Base-by-base conservation (phyloP, 1,140 invertebrate genomes). In the Acromyrmex heyeri region DNA sequence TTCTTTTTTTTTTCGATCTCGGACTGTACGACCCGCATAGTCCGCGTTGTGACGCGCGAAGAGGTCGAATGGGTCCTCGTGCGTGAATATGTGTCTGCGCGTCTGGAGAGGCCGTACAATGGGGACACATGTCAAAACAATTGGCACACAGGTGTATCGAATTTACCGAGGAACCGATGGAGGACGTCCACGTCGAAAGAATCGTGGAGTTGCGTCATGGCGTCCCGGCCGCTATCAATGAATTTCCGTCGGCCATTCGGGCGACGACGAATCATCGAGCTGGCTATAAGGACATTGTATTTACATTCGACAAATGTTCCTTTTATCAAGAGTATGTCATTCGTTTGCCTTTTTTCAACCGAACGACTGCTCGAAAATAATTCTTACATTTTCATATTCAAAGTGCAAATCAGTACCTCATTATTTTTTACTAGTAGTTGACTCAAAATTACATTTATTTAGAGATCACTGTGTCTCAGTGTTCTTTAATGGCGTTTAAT, bases 91-190 rank as follows among this genome's bases (percentile, higher is more conserved):
- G 90, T 89, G 85, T 88, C 88, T 88, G 87, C 87, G 73, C 44
- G 89, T 50, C 87, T 48, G 85, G 65, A 85, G 86, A 91, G 86
- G 77, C 59, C 65, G 55, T n/a, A 94, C 93, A 94, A 94, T 93
- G 85, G 91, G 89, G 91, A 93, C 94, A 94, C 93, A 94, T 94
- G 94, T 94, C 94, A 94, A 95, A 94, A 95, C 94, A 95, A 95
- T 94, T 90, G 91, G 88, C 87, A 91, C 91, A 94, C 94, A 95
- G 93, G 94, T 95, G 94, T 91, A 93, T 88, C 90, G 89, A 90
- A 93, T 91, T 78, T 91, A 93, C 85, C 82, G 89, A 90, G 62
- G 87, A 93, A 88, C 87, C 81, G 87, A 85, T 87, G 88, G 91
- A 83, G 62, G 57, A 86, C 87, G 77, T 59, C 73, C 77, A 62